Evolutionary conservation across 2,797 vertebrate genomes (phyloP).

Genomic region (Protosalanx chinensis): DNA sequence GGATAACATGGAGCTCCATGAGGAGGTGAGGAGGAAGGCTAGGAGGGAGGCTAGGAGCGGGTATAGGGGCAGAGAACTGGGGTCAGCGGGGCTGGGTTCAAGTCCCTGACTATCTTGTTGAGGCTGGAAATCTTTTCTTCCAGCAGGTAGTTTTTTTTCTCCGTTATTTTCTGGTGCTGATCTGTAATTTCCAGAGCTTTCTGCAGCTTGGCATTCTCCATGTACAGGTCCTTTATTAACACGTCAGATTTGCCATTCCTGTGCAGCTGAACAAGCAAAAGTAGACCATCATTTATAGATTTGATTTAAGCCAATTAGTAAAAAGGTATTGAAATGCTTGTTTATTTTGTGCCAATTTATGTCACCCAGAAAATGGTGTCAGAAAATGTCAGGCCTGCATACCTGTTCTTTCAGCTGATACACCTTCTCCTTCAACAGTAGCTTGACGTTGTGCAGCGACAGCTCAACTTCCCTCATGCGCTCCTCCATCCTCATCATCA

Average conservation of each 20-base stretch:
- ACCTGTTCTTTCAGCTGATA: constrained; percentile 94
- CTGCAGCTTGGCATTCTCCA: constrained; percentile 87
- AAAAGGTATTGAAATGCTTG: neutral
- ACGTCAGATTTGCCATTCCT: constrained; percentile 84
- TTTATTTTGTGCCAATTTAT: neutral
- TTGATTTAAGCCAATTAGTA: neutral
- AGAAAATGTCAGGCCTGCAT: constrained; percentile 11
- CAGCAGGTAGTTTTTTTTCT: constrained; percentile 91
- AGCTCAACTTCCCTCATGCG: constrained; percentile 90
- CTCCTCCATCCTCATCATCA: constrained; percentile 84
- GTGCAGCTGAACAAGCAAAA: constrained; percentile 67
- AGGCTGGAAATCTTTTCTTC: constrained; percentile 94
- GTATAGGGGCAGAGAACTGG: constrained; percentile 57
- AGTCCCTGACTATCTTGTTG: constrained; percentile 83
- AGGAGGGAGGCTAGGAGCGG: constrained; percentile 37
- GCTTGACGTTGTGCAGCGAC: constrained; percentile 87
- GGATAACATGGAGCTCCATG: neutral
- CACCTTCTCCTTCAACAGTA: constrained; percentile 92
- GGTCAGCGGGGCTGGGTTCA: constrained; percentile 73
- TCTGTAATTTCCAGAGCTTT: constrained; percentile 86
- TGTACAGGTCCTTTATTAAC: constrained; percentile 86
- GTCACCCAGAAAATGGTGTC: neutral
- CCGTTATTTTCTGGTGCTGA: constrained; percentile 81
- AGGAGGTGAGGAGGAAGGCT: neutral
- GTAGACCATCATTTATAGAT: neutral